These are phyloP conservation scores for Drosophila nebulosa DNA, from an alignment of 1,140 invertebrate genomes.

Conservation along the genomic window DNA sequence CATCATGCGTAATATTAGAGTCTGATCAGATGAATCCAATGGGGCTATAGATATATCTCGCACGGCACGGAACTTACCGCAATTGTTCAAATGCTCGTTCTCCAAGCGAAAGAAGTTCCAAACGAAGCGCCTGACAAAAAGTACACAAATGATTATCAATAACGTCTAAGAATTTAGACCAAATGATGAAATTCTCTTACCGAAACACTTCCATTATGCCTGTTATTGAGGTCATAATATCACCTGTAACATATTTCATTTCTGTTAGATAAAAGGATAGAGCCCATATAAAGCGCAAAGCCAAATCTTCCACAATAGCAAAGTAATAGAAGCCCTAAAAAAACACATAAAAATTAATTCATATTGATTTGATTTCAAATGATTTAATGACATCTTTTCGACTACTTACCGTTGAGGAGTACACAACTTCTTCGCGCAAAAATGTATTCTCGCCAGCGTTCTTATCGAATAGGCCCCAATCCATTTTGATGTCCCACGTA, in stretches of 20 bases:
- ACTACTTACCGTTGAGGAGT: constrained; percentile 85
- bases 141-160: background rate
- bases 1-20: constrained; percentile 96
- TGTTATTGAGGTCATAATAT: constrained; percentile 94
- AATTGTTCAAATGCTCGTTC: constrained; percentile 99
- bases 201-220: constrained; percentile 97
- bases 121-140: constrained; percentile 90
- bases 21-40: constrained; percentile 95
- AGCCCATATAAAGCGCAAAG: constrained; percentile 96
- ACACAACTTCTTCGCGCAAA: constrained; percentile 89
- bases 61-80: constrained; percentile 99
- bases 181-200: constrained; percentile 80
- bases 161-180: background rate
- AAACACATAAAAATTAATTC: background rate
- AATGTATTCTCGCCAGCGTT: constrained; percentile 91
- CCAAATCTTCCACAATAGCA: constrained; percentile 97
- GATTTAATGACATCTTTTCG: background rate
- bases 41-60: constrained; percentile 99
- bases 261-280: constrained; percentile 93
- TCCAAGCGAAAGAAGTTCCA: constrained; percentile 99
- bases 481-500: constrained; percentile 98
- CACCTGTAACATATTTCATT: constrained; percentile 88
- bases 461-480: constrained; percentile 98
- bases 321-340: constrained; percentile 96
- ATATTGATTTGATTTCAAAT: no score